phyloP scores from a whole-genome alignment of 2,888 invertebrate genomes.

The Hoplodrina ambigua region DNA sequence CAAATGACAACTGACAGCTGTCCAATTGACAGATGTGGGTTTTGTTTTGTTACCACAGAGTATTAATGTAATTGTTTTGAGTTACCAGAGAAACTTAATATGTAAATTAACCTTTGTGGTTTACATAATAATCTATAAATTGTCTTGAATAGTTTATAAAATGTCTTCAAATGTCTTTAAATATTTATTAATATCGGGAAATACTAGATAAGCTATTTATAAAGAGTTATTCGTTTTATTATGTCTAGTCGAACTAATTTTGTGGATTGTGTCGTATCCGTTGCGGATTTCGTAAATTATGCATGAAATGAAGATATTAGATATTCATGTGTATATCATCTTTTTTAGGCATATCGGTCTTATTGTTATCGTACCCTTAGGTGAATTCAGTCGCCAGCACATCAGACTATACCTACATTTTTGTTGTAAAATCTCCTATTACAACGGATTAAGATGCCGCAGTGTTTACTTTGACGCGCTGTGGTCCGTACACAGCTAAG shows the following conservation, averaged over 20 bases:
- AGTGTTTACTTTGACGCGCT: too few relatives aligned
- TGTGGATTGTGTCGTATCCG: background rate
- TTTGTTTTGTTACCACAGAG: slow-evolving; percentile 18
- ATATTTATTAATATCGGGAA: slow-evolving; percentile 2
- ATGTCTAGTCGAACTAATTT: background rate
- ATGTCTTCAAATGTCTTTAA: background rate
- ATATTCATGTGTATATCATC: too few relatives aligned
- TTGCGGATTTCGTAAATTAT: background rate
- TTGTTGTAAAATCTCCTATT: too few relatives aligned
- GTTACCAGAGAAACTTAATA: slow-evolving; percentile 16
- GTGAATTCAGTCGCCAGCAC: too few relatives aligned
- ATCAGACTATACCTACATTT: too few relatives aligned
- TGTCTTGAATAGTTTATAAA: slow-evolving; percentile 17
- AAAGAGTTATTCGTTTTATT: too few relatives aligned
- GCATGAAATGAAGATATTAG: too few relatives aligned
- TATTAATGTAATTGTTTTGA: slow-evolving; percentile 1
- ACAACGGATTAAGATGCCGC: too few relatives aligned
- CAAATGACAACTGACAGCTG: slow-evolving; percentile 31
- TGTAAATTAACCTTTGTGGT: slow-evolving; percentile 6
- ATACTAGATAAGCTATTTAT: too few relatives aligned
- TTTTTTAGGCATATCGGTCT: too few relatives aligned
- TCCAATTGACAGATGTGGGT: slow-evolving; percentile 31
- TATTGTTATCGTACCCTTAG: too few relatives aligned
- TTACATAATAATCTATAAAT: slow-evolving; percentile 8
- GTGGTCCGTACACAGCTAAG: too few relatives aligned